These are phyloP conservation scores for Spisula subtruncata DNA, from an alignment of 2,888 invertebrate species.

Conservation along the genomic window DNA sequence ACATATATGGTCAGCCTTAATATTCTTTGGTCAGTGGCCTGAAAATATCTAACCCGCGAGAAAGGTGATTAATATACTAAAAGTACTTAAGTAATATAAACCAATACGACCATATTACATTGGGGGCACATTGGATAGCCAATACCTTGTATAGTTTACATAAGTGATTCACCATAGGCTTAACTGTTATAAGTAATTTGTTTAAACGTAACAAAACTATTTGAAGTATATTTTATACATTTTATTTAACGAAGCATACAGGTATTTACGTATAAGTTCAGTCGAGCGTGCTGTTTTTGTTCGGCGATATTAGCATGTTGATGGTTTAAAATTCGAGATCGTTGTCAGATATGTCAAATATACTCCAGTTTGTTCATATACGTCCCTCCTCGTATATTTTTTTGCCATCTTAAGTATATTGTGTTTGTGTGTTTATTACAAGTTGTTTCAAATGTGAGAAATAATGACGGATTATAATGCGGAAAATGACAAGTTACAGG, in stretches of 20 bases:
- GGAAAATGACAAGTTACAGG: slow-evolving; percentile 33
- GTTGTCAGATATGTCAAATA: slow-evolving; percentile 7
- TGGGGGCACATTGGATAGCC: not conserved
- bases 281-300: slow-evolving; percentile 28
- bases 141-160: not conserved
- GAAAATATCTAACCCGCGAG: not conserved
- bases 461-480: slow-evolving; percentile 27
- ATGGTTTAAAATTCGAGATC: slow-evolving; percentile 11
- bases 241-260: slow-evolving; percentile 43
- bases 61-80: not conserved
- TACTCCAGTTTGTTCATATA: not conserved
- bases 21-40: not conserved
- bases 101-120: not conserved
- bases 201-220: slow-evolving; percentile 16
- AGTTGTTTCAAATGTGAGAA: slow-evolving; percentile 13
- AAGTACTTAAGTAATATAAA: not conserved
- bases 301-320: slow-evolving; percentile 22
- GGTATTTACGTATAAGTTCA: slow-evolving; percentile 43
- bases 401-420: slow-evolving; percentile 1
- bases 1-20: not conserved
- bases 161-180: slow-evolving; percentile 20
- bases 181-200: slow-evolving; percentile 19
- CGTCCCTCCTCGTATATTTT: not conserved
- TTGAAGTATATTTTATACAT: slow-evolving; percentile 27
- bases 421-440: slow-evolving; percentile 1